Base-by-base conservation (phyloP, 2,888 invertebrate genomes). In the Perizoma affinitatum region DNA sequence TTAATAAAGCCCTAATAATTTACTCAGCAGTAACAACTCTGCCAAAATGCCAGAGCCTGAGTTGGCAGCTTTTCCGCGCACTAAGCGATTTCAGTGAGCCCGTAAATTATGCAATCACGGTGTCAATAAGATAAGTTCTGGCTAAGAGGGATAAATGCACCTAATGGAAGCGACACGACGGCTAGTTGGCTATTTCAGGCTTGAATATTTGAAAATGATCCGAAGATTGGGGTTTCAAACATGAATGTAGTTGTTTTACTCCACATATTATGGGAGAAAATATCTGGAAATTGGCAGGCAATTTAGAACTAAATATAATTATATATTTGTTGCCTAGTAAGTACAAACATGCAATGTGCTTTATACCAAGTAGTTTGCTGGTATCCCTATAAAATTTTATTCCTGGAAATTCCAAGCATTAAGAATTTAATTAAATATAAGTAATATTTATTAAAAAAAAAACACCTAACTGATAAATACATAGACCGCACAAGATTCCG, bases 21-120 rank as follows among this genome's bases (percentile, higher is more conserved):
- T 34, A 55, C 44, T 58, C 48, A 55, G 47, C 22, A 59, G 57
- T 49, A 47, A 62, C 54, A 60, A 46, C 62, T 64, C 59, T 42
- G 61, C 52, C 54, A 60, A 55, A 58, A 54, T 56, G n/a, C 47
- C 41, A 54, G 40, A 44, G n/a, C 10, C n/a, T 5, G 49, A 65
- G 63, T 68, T 70, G 70, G 70, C 70, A 68, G 51, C 59, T 41
- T 51, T 65, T 64, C 53, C 63, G 68, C 63, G 58, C 62, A 64
- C 69, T 69, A 67, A 63, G 69, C 65, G 54, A 54, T 58, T 60
- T 58, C 60, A 52, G 50, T 48, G 46, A 22, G 51, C 35, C 44
- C 58, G 62, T 69, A 67, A 69, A 68, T 69, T 69, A 68, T 67
- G 61, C 65, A 66, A 61, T 66, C 65, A 65, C 54, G 57, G 60